phyloP scores from a whole-genome alignment of 2,888 invertebrate genomes.

The Portevinia maculata region DNA sequence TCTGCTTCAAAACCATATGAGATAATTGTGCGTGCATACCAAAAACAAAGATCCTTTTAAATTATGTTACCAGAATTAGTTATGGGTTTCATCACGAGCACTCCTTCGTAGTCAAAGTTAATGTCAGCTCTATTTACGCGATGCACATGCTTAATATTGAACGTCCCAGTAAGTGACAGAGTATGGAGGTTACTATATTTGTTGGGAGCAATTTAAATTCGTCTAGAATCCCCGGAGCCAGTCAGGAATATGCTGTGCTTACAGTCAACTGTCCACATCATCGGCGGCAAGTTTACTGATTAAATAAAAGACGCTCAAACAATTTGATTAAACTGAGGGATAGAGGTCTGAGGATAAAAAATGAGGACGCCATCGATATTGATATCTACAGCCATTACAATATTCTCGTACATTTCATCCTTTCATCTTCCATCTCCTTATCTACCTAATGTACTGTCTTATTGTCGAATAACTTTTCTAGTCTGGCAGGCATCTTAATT shows the following conservation, averaged over 20 bases:
- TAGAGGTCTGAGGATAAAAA: slow-evolving; percentile 17
- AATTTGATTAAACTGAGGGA: slow-evolving; percentile 50
- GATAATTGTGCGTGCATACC: too few relatives aligned
- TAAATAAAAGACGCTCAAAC: slow-evolving; percentile 28
- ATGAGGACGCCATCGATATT: slow-evolving; percentile 4
- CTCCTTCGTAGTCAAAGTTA: slow-evolving; percentile 15
- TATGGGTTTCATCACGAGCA: slow-evolving; percentile 5
- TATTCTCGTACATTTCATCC: slow-evolving; percentile 13
- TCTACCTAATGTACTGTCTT: too few relatives aligned
- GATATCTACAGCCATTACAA: slow-evolving; percentile 6
- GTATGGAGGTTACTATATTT: slow-evolving; percentile 16
- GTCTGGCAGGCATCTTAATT: too few relatives aligned
- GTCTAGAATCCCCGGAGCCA: slow-evolving; percentile 60
- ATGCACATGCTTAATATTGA: slow-evolving; percentile 46
- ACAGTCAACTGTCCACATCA: slow-evolving; percentile 31
- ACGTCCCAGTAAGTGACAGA: not conserved
- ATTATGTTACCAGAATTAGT: not conserved
- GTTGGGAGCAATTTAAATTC: slow-evolving; percentile 49
- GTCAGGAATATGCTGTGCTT: slow-evolving; percentile 18
- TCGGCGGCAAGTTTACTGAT: slow-evolving; percentile 11
- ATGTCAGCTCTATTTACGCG: slow-evolving; percentile 38
- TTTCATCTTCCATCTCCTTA: slow-evolving; percentile 1
- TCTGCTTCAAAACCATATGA: too few relatives aligned
- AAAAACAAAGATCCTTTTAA: too few relatives aligned
- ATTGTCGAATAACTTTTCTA: too few relatives aligned